Percentiles rank a stretch among this genome's conserved stretches.
Conservation (phyloP, 2,888 invertebrate genomes). For the Tiliacea citrago region DNA sequence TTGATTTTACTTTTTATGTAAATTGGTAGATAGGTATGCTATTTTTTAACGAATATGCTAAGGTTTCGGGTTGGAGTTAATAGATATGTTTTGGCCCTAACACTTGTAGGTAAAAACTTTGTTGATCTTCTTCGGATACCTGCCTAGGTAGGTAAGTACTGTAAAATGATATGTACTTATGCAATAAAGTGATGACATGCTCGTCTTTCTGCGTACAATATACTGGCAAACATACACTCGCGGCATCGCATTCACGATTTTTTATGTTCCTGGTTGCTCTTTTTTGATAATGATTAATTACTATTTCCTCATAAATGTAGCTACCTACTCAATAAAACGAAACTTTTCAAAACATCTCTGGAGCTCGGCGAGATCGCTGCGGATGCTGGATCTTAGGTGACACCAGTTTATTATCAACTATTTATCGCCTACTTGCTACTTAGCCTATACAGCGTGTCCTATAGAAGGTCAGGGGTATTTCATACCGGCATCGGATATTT, state of each 20-base stretch:
- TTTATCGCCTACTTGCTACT: conserved; percentile 64
- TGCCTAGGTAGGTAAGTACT: neutral
- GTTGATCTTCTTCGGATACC: neutral
- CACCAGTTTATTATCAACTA: conserved; percentile 55
- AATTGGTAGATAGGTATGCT: too few relatives aligned
- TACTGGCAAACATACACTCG: conserved; percentile 38
- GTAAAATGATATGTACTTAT: neutral
- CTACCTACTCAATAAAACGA: conserved; percentile 22
- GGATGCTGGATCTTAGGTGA: conserved; percentile 2
- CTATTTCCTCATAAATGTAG: conserved; percentile 13
- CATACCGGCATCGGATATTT: conserved; percentile 67
- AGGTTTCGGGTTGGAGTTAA: too few relatives aligned
- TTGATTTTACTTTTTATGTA: too few relatives aligned
- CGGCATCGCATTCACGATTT: conserved; percentile 29
- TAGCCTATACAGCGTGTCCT: conserved; percentile 72
- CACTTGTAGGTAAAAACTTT: neutral
- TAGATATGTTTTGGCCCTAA: neutral
- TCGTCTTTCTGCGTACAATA: conserved; percentile 30
- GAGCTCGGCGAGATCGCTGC: conserved; percentile 8
- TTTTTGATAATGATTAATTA: conserved; percentile 13
- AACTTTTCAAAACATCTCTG: neutral
- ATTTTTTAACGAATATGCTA: too few relatives aligned
- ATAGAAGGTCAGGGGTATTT: conserved; percentile 66
- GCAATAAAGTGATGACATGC: conserved; percentile 20
- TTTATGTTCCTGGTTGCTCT: conserved; percentile 21